Conservation (phyloP, 2,888 invertebrate genomes). For the Dyspetes luteomarginatus region DNA sequence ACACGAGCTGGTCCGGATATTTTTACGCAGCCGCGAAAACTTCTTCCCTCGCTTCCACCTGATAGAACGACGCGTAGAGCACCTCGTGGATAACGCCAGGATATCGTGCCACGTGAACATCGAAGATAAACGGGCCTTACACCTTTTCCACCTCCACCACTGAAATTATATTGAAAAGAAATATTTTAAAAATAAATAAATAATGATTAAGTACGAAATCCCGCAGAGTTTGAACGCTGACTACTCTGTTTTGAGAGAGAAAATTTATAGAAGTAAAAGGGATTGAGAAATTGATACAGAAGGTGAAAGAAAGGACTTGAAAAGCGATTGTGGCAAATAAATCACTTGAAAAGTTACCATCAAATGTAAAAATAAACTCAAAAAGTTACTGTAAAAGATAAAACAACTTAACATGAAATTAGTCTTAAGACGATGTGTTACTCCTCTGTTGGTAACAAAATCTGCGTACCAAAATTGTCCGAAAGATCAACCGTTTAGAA, state of each 20-base stretch:
- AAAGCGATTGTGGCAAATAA: neutral
- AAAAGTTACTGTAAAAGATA: neutral
- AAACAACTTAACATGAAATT: neutral
- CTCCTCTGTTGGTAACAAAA: no score
- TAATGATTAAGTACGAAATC: neutral
- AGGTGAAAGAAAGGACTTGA: neutral
- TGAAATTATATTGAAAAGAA: conserved; percentile 85
- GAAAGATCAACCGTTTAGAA: no score
- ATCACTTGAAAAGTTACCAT: neutral
- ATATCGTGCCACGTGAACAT: conserved; percentile 89
- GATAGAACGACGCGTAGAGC: conserved; percentile 88
- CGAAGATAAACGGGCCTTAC: conserved; percentile 91
- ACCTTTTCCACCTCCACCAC: conserved; percentile 87
- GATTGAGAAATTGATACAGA: no score
- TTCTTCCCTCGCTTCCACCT: conserved; percentile 85
- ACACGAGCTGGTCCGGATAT: conserved; percentile 83
- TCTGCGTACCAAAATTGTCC: no score
- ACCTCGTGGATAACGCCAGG: conserved; percentile 91
- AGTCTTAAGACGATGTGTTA: no score
- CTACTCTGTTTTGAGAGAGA: neutral
- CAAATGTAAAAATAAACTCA: neutral
- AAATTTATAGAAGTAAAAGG: no score
- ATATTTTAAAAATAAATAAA: no score
- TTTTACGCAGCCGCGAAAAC: conserved; percentile 89
- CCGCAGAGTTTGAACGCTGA: neutral